Evolutionary conservation across 2,888 invertebrate species (phyloP).

Genomic region (Molorchus minor): DNA sequence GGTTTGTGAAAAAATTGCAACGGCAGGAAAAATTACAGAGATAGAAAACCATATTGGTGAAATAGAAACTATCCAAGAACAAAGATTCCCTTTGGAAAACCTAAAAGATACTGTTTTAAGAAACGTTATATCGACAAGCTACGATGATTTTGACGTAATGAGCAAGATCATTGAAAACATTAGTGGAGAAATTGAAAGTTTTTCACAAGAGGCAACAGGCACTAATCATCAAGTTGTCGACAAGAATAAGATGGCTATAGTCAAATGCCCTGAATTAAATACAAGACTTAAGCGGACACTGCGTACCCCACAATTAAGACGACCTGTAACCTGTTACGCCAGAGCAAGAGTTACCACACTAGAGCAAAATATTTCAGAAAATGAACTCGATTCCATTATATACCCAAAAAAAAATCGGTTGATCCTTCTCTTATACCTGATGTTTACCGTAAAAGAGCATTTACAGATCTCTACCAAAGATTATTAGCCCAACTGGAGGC

Average conservation of each 20-base stretch:
- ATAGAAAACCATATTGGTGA: background rate
- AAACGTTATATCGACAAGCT: slow-evolving; percentile 3
- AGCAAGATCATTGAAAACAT: slow-evolving; percentile 40
- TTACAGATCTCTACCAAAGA: slow-evolving; percentile 48
- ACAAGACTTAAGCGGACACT: background rate
- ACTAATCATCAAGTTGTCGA: background rate
- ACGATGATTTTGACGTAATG: slow-evolving; percentile 28
- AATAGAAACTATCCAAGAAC: background rate
- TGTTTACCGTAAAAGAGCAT: slow-evolving; percentile 45
- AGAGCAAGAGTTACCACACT: slow-evolving; percentile 16
- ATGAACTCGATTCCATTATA: background rate
- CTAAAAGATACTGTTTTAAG: slow-evolving; percentile 19
- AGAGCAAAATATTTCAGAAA: slow-evolving; percentile 19
- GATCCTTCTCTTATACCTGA: slow-evolving; percentile 35
- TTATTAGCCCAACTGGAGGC: slow-evolving; percentile 49
- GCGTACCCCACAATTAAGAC: background rate
- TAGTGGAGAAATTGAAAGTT: slow-evolving; percentile 37
- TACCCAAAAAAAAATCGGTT: background rate
- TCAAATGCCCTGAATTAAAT: background rate
- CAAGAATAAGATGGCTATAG: background rate
- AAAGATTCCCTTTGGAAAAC: slow-evolving; percentile 21
- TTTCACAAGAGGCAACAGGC: slow-evolving; percentile 19
- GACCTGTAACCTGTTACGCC: background rate
- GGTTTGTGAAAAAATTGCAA: slow-evolving; percentile 6
- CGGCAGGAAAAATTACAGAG: background rate